Evolutionary conservation across 1,140 invertebrate genomes (phyloP).

Genomic region (Pseudomyrmex sp.): DNA sequence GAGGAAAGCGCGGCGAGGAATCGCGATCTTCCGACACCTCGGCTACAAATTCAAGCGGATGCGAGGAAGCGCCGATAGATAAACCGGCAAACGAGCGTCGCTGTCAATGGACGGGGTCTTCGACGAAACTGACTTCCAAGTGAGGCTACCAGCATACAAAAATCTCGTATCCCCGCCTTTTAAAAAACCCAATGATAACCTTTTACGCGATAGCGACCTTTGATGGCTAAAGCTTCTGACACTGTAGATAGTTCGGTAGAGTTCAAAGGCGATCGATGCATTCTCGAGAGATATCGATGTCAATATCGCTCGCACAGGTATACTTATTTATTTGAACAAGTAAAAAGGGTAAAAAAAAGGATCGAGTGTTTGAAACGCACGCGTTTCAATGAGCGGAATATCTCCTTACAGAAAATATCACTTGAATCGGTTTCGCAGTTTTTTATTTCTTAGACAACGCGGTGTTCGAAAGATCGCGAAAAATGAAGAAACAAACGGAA

Average conservation of each 20-base stretch:
- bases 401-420: background rate
- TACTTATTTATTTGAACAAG: too few species aligned
- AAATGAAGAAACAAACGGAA: background rate
- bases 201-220: slow-evolving; percentile 76
- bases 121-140: slow-evolving; percentile 62
- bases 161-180: slow-evolving; percentile 75
- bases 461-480: too few species aligned
- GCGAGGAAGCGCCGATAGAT: background rate
- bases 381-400: too few species aligned
- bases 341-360: accelerated
- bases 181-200: slow-evolving; percentile 78
- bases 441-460: background rate
- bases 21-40: too few species aligned
- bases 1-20: background rate
- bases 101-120: slow-evolving; percentile 64
- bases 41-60: background rate
- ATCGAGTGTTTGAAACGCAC: too few species aligned
- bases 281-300: too few species aligned
- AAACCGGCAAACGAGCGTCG: slow-evolving; percentile 17
- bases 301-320: too few species aligned
- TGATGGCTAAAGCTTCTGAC: slow-evolving; percentile 70
- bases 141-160: slow-evolving; percentile 70
- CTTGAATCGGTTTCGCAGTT: background rate
- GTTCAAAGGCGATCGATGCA: background rate
- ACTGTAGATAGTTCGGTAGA: background rate